Evolutionary conservation across 2,113 vertebrate species (phyloP).

Genomic region (Hoplias malabaricus): DNA sequence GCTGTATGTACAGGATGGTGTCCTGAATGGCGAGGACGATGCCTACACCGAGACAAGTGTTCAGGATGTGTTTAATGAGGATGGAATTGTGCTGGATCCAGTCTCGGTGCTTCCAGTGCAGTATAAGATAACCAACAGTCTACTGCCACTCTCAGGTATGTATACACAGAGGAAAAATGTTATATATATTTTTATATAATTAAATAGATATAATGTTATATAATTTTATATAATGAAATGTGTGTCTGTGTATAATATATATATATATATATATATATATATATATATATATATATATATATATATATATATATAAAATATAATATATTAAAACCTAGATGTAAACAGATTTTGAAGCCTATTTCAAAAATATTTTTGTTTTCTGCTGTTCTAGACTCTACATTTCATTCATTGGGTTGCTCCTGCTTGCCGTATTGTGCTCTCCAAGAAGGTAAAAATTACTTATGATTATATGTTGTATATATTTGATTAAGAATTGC

Average conservation of each 20-base stretch:
- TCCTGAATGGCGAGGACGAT: conserved; percentile 78
- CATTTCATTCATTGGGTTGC: conserved; percentile 82
- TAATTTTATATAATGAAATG: no score
- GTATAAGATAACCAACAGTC: conserved; percentile 83
- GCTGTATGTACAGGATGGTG: conserved; percentile 58
- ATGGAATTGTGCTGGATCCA: conserved; percentile 89
- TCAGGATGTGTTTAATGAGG: conserved; percentile 89
- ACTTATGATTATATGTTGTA: no score
- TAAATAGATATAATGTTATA: no score
- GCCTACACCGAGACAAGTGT: conserved; percentile 82
- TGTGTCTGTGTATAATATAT: conserved; percentile 77
- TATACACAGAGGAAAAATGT: no score
- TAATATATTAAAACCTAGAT: no score
- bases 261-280: no score
- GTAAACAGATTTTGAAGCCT: no score
- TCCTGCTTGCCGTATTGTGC: conserved; percentile 82
- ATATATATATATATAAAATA: conserved; percentile 81
- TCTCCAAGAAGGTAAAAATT: conserved; percentile 79
- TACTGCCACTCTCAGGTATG: conserved; percentile 81
- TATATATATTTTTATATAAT: no score
- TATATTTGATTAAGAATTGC: not conserved
- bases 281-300: no score
- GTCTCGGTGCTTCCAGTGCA: conserved; percentile 82
- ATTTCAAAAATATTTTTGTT: no score
- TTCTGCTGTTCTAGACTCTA: conserved; percentile 72